A percentile compares a stretch with the other conserved stretches of the same genome.
These are phyloP conservation scores for Macrocentrus cingulum DNA, from an alignment of 1,140 invertebrate genomes.

Conservation along the genomic window DNA sequence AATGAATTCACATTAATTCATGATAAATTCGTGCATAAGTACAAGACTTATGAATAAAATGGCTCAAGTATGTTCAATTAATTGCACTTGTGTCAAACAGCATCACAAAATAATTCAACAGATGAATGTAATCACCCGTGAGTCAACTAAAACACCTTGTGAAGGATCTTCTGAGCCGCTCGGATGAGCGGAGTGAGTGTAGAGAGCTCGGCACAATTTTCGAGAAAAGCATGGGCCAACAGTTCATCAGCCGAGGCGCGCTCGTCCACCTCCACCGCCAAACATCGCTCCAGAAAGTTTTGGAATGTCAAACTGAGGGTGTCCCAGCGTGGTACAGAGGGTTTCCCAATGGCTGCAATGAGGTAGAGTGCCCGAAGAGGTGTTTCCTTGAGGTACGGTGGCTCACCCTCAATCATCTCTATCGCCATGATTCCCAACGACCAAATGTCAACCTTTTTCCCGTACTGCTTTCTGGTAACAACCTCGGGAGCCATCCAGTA, in stretches of 20 bases:
- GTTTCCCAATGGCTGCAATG: constrained; percentile 93
- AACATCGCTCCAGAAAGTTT: constrained; percentile 87
- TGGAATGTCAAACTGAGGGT: constrained; percentile 74
- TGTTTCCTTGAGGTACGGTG: constrained; percentile 93
- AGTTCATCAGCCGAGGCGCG: constrained; percentile 83
- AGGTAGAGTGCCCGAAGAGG: constrained; percentile 92
- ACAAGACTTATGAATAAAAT: constrained; percentile 13
- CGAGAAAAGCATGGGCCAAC: constrained; percentile 85
- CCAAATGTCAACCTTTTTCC: constrained; percentile 95
- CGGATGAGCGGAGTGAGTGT: constrained; percentile 88
- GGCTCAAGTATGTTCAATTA: constrained; percentile 8
- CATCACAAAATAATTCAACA: background rate
- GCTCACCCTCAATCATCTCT: constrained; percentile 98
- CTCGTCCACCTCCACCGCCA: constrained; percentile 89
- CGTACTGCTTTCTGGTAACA: constrained; percentile 79
- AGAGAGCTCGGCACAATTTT: constrained; percentile 79
- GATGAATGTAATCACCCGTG: background rate
- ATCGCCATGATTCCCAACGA: constrained; percentile 96
- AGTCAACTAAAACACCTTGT: constrained; percentile 57
- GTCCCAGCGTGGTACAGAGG: constrained; percentile 83
- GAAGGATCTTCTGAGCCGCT: constrained; percentile 80
- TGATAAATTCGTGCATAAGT: constrained; percentile 23
- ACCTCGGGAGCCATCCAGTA: constrained; percentile 89
- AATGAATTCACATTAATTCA: constrained; percentile 26
- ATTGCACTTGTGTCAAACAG: background rate